phyloP scores from a whole-genome alignment of 2,113 vertebrate genomes.

The Rana temporaria region DNA sequence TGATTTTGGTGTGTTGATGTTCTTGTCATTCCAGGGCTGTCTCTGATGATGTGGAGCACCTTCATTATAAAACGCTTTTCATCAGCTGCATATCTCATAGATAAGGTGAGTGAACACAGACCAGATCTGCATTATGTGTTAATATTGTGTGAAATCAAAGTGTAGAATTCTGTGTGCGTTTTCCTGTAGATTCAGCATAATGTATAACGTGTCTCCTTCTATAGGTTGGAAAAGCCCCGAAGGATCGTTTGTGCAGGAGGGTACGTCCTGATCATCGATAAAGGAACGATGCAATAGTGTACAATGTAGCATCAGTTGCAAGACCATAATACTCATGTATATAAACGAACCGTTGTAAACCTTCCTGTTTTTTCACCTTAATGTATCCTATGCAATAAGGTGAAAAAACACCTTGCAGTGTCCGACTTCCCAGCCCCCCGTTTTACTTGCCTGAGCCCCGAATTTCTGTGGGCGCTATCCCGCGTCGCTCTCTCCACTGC shows the following conservation, averaged over 20 bases:
- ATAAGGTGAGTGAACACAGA: slow-evolving; percentile 80
- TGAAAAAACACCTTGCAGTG: too few species aligned
- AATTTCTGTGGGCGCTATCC: too few species aligned
- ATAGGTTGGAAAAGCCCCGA: slow-evolving; percentile 95
- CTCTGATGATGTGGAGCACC: slow-evolving; percentile 97
- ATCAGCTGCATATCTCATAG: slow-evolving; percentile 89
- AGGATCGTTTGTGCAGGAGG: slow-evolving; percentile 93
- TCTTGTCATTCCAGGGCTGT: slow-evolving; percentile 76
- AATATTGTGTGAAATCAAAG: too few species aligned
- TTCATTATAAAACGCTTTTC: slow-evolving; percentile 95
- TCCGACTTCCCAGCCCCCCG: too few species aligned
- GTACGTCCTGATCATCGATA: slow-evolving; percentile 69
- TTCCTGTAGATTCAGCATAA: neutral
- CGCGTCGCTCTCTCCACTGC: too few species aligned
- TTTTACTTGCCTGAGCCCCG: too few species aligned
- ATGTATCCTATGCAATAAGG: too few species aligned
- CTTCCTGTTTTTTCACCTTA: too few species aligned
- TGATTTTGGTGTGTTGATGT: too few species aligned
- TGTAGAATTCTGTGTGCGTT: neutral
- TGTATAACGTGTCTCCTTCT: neutral
- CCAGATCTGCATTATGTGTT: neutral
- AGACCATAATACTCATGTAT: too few species aligned
- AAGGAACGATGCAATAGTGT: neutral
- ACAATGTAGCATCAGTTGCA: neutral
- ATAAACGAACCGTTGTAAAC: too few species aligned